A percentile compares a stretch with the other conserved stretches of the same genome.
phyloP scores from a whole-genome alignment of 2,888 invertebrate species.

The Odontocerum albicorne region DNA sequence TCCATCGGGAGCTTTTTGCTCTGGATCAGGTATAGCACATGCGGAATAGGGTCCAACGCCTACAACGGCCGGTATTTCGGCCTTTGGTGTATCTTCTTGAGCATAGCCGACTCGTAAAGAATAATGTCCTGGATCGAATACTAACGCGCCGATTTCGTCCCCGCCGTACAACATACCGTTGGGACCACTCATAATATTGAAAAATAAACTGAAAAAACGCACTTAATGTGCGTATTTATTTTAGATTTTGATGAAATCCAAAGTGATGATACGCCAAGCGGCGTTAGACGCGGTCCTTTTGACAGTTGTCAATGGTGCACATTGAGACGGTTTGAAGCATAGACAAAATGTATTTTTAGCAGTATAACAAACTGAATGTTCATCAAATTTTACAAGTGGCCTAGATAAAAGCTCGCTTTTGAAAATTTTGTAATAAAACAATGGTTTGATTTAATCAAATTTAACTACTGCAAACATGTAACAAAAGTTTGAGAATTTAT shows the following conservation, averaged over 20 bases:
- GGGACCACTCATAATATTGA: conserved; percentile 24
- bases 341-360: background rate
- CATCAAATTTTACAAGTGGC: too few species aligned
- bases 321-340: background rate
- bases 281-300: conserved; percentile 8
- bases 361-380: too few species aligned
- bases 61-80: conserved; percentile 92
- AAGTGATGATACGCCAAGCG: conserved; percentile 1
- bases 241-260: too few species aligned
- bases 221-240: too few species aligned
- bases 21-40: conserved; percentile 69
- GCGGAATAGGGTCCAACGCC: conserved; percentile 74
- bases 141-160: conserved; percentile 98
- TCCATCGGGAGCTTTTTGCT: conserved; percentile 74
- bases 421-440: too few species aligned
- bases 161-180: conserved; percentile 83
- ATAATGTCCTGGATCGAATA: conserved; percentile 95
- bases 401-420: too few species aligned
- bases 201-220: background rate
- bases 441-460: too few species aligned
- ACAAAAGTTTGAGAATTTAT: too few species aligned
- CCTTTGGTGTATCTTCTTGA: conserved; percentile 98
- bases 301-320: conserved; percentile 3
- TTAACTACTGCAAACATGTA: too few species aligned
- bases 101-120: conserved; percentile 90